A percentile compares a stretch with the other conserved stretches of the same genome.
Evolutionary conservation across 2,797 vertebrate genomes (phyloP).

Genomic region (Kryptopterus vitreolus): DNA sequence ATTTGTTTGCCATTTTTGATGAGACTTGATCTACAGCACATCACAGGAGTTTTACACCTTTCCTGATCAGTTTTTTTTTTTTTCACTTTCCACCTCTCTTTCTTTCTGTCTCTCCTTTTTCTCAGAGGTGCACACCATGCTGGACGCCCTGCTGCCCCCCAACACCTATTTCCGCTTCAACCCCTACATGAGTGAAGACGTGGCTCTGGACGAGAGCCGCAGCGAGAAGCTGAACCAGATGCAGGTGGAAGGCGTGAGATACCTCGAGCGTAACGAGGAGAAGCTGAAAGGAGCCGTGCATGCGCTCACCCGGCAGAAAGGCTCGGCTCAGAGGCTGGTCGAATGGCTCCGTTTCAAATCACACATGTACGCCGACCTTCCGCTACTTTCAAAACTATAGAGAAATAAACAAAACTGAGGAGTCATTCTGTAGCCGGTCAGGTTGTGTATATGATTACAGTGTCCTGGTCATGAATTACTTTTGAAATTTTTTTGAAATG

Average conservation of each 20-base stretch:
- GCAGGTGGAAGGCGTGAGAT: conserved; percentile 82
- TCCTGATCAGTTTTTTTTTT: not conserved
- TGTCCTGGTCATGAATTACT: not conserved
- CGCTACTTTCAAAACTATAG: conserved; percentile 48
- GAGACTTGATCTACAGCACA: not conserved
- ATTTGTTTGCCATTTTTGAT: not conserved
- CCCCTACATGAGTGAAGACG: conserved; percentile 90
- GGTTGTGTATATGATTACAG: not conserved
- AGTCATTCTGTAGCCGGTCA: not conserved
- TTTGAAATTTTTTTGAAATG: not conserved
- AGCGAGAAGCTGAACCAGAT: conserved; percentile 87
- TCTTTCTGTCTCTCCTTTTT: conserved; percentile 1
- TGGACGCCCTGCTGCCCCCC: conserved; percentile 86
- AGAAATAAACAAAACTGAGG: too few species aligned
- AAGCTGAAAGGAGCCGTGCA: conserved; percentile 85
- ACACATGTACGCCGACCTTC: conserved; percentile 83
- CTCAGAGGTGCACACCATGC: conserved; percentile 93
- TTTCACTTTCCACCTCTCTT: not conserved
- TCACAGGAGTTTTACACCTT: not conserved
- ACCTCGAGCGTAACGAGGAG: conserved; percentile 90
- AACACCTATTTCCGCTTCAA: conserved; percentile 96
- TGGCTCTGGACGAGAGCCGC: conserved; percentile 89
- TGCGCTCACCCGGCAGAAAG: conserved; percentile 84
- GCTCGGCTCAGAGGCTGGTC: conserved; percentile 77
- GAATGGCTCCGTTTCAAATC: conserved; percentile 86